Conservation (phyloP, 2,797 vertebrate species). For the Varecia variegata region DNA sequence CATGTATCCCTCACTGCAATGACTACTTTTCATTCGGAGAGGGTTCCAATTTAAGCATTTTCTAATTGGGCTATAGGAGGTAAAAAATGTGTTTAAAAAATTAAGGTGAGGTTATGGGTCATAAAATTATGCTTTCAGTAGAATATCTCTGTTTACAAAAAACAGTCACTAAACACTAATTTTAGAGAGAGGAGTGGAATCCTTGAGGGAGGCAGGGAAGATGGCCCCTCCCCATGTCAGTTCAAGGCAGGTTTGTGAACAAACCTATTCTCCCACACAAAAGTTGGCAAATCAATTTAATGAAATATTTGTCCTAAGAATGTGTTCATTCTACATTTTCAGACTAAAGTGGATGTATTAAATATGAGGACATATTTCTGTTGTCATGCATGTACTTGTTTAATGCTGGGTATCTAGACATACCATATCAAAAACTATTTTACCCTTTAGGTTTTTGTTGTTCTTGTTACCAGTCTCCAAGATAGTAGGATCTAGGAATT, state of each 20-base stretch:
- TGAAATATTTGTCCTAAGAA: background rate
- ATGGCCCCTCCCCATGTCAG: background rate
- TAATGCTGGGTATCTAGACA: background rate
- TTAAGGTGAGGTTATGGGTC: background rate
- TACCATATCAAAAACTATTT: background rate
- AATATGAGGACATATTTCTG: background rate
- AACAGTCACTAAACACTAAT: background rate
- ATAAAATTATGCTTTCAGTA: background rate
- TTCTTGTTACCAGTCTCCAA: background rate
- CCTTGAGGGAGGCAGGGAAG: background rate
- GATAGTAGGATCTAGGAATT: background rate
- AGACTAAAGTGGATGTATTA: background rate
- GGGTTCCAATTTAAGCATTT: background rate
- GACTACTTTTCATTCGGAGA: background rate
- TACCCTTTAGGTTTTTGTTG: background rate
- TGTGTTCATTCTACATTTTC: background rate
- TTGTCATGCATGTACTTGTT: background rate
- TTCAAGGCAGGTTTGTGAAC: background rate
- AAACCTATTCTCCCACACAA: background rate
- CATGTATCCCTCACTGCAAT: background rate
- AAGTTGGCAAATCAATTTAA: background rate
- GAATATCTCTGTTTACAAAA: background rate
- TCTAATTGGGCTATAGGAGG: background rate
- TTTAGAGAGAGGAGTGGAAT: background rate
- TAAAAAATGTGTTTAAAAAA: background rate